Conservation (phyloP, 2,113 vertebrate species). For the Nothocercus nigrocapillus region DNA sequence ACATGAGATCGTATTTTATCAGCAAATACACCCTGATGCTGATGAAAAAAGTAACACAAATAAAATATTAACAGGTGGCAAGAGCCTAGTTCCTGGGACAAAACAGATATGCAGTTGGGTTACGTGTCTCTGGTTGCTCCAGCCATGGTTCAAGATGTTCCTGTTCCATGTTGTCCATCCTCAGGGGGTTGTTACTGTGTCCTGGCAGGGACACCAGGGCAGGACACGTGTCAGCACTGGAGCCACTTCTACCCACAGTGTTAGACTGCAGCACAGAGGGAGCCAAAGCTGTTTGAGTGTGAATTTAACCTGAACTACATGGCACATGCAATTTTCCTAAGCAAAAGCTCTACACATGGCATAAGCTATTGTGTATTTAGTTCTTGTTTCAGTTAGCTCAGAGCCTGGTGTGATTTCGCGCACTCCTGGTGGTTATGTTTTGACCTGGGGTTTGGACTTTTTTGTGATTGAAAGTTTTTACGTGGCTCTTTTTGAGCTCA, state of each 20-base stretch:
- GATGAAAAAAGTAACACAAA: not conserved
- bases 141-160: not conserved
- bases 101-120: not conserved
- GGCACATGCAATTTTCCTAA: fast-evolving
- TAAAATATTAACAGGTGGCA: not conserved
- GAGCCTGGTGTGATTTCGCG: not conserved
- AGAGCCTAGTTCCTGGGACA: not conserved
- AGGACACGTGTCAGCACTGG: not conserved
- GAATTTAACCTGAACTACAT: not conserved
- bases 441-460: constrained; percentile 5
- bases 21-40: not conserved
- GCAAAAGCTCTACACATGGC: not conserved
- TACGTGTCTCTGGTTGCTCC: not conserved
- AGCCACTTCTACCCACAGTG: fast-evolving
- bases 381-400: not conserved
- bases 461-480: constrained; percentile 36
- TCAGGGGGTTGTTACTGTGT: not conserved
- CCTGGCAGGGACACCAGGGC: not conserved
- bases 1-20: not conserved
- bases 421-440: constrained; percentile 12
- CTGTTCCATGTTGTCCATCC: not conserved
- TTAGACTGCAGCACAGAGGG: not conserved
- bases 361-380: not conserved
- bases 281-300: not conserved
- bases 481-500: constrained; percentile 24